Conservation (phyloP, 2,113 vertebrate genomes). For the Hydropotes inermis region DNA sequence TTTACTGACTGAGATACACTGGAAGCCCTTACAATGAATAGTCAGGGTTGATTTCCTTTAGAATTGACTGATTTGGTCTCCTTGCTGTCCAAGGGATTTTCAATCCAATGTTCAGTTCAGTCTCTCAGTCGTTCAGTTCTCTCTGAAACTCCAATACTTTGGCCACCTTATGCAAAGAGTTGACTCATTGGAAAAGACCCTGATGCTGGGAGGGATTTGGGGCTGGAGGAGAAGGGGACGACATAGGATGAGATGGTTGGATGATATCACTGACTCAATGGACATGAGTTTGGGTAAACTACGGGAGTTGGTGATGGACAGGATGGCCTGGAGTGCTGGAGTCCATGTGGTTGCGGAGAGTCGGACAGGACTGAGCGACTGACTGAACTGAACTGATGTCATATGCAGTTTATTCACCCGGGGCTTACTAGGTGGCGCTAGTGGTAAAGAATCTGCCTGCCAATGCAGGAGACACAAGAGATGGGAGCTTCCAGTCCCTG, state of each 20-base stretch:
- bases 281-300: neutral
- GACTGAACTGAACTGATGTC: neutral
- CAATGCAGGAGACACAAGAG: neutral
- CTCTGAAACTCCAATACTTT: neutral
- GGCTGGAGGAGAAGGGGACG: neutral
- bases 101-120: neutral
- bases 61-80: neutral
- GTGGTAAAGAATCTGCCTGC: neutral
- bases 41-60: neutral
- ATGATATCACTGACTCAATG: neutral
- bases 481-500: neutral
- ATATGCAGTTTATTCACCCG: neutral
- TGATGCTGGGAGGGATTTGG: neutral
- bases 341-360: fast-evolving
- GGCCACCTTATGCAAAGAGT: neutral
- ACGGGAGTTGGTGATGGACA: neutral
- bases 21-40: neutral
- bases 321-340: neutral
- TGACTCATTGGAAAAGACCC: neutral
- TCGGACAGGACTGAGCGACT: neutral
- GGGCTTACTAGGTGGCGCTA: neutral
- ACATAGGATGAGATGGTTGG: neutral
- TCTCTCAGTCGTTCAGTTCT: no score
- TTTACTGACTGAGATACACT: neutral
- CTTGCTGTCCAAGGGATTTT: neutral